A percentile compares a stretch with the other conserved stretches of the same genome.
Conservation (phyloP, 2,113 vertebrate species). For the Strigops habroptila region DNA sequence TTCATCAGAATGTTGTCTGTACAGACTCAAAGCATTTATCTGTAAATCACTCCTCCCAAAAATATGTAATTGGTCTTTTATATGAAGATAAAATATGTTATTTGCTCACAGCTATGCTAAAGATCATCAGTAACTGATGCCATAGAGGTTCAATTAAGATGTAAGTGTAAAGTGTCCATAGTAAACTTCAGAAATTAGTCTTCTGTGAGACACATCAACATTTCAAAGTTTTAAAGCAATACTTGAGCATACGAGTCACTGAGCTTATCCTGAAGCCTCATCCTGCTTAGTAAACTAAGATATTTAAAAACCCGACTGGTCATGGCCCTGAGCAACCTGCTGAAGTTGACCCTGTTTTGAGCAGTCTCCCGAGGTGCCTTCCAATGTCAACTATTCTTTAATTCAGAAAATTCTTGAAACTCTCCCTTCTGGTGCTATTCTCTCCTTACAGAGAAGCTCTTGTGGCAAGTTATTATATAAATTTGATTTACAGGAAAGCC, state of each 20-base stretch:
- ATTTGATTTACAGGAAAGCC: neutral
- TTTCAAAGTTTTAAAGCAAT: neutral
- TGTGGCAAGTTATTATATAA: neutral
- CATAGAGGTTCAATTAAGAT: neutral
- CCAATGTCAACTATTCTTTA: neutral
- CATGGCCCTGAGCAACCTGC: neutral
- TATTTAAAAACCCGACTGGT: neutral
- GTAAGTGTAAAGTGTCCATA: neutral
- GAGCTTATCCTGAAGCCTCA: neutral
- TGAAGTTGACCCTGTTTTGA: neutral
- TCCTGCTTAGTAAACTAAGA: neutral
- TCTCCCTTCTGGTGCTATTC: neutral
- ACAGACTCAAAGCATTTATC: neutral
- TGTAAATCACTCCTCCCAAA: neutral
- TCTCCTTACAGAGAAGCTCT: neutral
- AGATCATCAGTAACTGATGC: neutral
- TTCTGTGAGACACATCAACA: neutral
- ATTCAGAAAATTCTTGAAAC: neutral
- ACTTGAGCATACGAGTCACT: neutral
- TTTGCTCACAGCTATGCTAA: neutral
- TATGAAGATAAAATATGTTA: neutral
- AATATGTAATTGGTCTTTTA: neutral
- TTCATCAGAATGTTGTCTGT: neutral
- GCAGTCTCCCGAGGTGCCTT: neutral
- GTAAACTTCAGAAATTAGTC: neutral